Evolutionary conservation across 2,888 invertebrate genomes (phyloP).

Genomic region (Orthosia gracilis): DNA sequence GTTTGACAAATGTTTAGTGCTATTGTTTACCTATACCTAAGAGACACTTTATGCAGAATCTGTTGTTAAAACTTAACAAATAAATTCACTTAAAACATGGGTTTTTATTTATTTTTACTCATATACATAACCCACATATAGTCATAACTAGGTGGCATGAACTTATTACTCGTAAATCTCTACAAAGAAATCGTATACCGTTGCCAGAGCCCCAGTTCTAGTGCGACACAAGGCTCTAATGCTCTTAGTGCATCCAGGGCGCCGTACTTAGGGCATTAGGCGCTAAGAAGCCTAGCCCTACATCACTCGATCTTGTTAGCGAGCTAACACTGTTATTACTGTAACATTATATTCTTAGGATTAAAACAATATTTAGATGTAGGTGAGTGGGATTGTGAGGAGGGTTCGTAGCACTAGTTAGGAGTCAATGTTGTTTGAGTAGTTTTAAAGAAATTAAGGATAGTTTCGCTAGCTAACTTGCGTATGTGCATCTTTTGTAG

Average conservation of each 20-base stretch:
- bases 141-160: constrained; percentile 1
- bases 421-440: no score
- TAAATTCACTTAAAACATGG: not conserved
- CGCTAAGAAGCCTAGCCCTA: constrained; percentile 86
- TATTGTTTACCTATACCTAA: no score
- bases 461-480: not conserved
- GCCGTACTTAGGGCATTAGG: constrained; percentile 85
- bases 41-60: not conserved
- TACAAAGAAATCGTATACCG: constrained; percentile 49
- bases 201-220: constrained; percentile 73
- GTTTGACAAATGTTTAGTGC: no score
- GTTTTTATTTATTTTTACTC: not conserved
- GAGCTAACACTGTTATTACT: constrained; percentile 75
- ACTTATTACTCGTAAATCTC: constrained; percentile 21
- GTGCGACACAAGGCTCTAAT: constrained; percentile 79
- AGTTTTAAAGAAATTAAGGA: no score
- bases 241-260: constrained; percentile 86
- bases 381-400: constrained; percentile 29
- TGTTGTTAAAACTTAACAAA: not conserved
- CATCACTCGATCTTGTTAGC: constrained; percentile 85
- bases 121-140: no score
- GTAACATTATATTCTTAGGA: constrained; percentile 67
- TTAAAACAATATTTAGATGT: constrained; percentile 56
- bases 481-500: not conserved
- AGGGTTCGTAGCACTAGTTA: not conserved